A percentile compares a stretch with the other conserved stretches of the same genome.
These are phyloP conservation scores for Scolopax bukidnonensis DNA, from an alignment of 2,797 vertebrate genomes.

Conservation along the genomic window DNA sequence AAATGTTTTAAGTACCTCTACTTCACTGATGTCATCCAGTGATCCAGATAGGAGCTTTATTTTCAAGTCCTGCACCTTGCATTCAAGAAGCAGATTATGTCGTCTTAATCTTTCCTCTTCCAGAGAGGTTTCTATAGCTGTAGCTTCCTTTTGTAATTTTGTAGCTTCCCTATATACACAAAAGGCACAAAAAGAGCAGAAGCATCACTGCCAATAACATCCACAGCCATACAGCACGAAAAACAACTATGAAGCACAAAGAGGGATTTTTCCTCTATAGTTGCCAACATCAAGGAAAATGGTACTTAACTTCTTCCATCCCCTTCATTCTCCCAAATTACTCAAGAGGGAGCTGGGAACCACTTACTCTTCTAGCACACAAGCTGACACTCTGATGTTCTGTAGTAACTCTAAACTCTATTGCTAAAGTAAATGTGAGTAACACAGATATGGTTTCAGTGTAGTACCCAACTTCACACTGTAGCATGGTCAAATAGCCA, in stretches of 20 bases:
- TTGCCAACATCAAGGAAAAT: not conserved
- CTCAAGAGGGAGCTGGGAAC: not conserved
- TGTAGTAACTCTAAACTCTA: not conserved
- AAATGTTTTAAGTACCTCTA: conserved; percentile 79
- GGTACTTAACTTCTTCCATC: not conserved
- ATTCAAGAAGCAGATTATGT: conserved; percentile 90
- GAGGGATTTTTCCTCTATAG: not conserved
- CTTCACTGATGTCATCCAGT: conserved; percentile 87
- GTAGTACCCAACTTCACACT: not conserved
- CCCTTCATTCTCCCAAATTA: not conserved
- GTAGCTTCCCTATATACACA: conserved; percentile 79
- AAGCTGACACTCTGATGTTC: not conserved
- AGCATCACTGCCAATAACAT: not conserved
- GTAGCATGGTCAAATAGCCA: not conserved
- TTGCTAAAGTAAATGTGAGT: not conserved
- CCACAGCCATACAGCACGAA: not conserved
- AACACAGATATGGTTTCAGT: not conserved
- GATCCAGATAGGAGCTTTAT: conserved; percentile 85
- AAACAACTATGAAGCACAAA: not conserved
- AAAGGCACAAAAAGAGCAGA: not conserved
- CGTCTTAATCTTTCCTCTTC: conserved; percentile 85
- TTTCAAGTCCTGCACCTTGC: conserved; percentile 87
- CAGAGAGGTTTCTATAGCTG: conserved; percentile 79
- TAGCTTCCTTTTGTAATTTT: conserved; percentile 84
- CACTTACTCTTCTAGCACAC: accelerated